Evolutionary conservation across 2,888 invertebrate genomes (phyloP).

Genomic region (Pilophorus perplexus): DNA sequence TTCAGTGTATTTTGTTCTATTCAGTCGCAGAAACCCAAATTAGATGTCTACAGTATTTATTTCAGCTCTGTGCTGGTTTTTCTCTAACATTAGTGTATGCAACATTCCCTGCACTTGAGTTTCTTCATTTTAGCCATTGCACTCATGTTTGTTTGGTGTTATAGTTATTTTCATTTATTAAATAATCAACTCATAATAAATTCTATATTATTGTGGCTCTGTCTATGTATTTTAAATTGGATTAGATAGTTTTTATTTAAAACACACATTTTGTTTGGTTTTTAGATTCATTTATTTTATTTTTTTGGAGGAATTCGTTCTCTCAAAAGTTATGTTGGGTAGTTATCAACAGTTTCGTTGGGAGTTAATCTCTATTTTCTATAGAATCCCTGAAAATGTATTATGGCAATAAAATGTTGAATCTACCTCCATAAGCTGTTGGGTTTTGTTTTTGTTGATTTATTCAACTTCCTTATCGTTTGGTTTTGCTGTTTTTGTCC

Average conservation of each 20-base stretch:
- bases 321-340: not conserved
- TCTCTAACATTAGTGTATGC: constrained; percentile 30
- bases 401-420: constrained; percentile 35
- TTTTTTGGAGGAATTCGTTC: not conserved
- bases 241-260: not conserved
- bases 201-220: too few relatives aligned
- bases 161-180: constrained; percentile 15
- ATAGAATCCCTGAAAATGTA: too few relatives aligned
- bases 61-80: too few relatives aligned
- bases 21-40: too few relatives aligned
- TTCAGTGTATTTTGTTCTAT: too few relatives aligned
- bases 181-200: too few relatives aligned
- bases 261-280: not conserved
- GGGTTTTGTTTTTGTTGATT: not conserved
- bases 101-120: constrained; percentile 37
- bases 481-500: too few relatives aligned
- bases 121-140: constrained; percentile 16
- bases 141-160: constrained; percentile 24
- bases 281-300: constrained; percentile 2
- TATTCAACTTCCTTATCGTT: too few relatives aligned
- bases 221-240: constrained; percentile 6
- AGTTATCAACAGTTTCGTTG: not conserved
- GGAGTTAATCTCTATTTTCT: constrained; percentile 8
- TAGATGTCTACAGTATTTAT: constrained; percentile 29
- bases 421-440: constrained; percentile 26